A percentile compares a stretch with the other conserved stretches of the same genome.
These are phyloP conservation scores for Melanophora roralis DNA, from an alignment of 2,888 invertebrate species.

Conservation along the genomic window DNA sequence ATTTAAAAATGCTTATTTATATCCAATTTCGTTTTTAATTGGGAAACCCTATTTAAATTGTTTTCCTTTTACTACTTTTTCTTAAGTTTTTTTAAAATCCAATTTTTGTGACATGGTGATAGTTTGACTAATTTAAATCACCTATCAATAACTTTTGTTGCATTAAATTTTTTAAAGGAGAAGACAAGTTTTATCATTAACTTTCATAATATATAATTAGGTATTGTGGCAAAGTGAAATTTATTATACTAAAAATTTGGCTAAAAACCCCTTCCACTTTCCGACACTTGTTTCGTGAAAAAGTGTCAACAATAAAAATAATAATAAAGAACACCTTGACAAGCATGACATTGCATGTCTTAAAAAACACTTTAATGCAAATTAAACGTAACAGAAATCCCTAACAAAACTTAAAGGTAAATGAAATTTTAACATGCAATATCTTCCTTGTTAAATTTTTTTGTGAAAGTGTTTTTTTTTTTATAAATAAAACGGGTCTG, in stretches of 20 bases:
- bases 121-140: conserved; percentile 35
- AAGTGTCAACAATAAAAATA: conserved; percentile 43
- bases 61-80: background rate
- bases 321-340: background rate
- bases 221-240: background rate
- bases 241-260: background rate
- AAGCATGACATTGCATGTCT: conserved; percentile 34
- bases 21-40: background rate
- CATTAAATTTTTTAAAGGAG: background rate
- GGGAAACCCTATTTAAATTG: background rate
- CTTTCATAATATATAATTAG: background rate
- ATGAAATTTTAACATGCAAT: conserved; percentile 38
- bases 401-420: background rate
- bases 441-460: background rate
- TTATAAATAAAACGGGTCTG: conserved; percentile 25
- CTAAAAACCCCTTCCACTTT: background rate
- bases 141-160: conserved; percentile 10
- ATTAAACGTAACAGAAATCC: background rate
- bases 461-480: background rate
- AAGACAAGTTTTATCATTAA: background rate
- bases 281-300: conserved; percentile 12
- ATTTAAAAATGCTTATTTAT: too few species aligned
- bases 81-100: background rate
- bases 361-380: background rate
- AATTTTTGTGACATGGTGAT: conserved; percentile 36